Conservation (phyloP, 2,113 vertebrate species). For the Apistogramma diplotaenia region DNA sequence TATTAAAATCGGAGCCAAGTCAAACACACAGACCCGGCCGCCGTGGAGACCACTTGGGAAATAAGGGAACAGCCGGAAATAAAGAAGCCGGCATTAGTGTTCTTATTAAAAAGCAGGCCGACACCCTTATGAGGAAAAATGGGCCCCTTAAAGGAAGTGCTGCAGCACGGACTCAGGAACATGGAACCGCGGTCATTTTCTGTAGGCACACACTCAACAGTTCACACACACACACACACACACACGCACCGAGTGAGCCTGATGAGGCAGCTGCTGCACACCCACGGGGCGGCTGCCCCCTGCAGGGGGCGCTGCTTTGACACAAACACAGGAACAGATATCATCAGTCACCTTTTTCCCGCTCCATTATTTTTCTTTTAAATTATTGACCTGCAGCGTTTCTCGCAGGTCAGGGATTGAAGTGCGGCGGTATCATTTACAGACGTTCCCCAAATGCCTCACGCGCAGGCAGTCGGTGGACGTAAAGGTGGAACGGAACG, state of each 20-base stretch:
- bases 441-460: background rate
- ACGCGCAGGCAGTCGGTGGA: background rate
- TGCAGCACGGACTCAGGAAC: background rate
- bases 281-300: background rate
- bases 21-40: too few species aligned
- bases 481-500: too few species aligned
- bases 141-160: background rate
- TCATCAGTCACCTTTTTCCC: too few species aligned
- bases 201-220: background rate
- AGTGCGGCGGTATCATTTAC: background rate
- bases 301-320: background rate
- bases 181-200: background rate
- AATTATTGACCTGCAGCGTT: background rate
- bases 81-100: background rate
- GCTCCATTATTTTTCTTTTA: too few species aligned
- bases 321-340: background rate
- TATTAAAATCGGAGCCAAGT: too few species aligned
- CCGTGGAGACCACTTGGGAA: background rate
- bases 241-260: rapidly evolving
- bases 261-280: background rate
- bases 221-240: background rate
- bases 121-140: background rate
- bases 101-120: background rate
- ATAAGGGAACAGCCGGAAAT: background rate
- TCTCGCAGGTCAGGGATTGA: background rate